Evolutionary conservation across 2,113 vertebrate genomes (phyloP), one percentile per base, ranked within the genome.

Genomic region (Echinops telfairi): DNA sequence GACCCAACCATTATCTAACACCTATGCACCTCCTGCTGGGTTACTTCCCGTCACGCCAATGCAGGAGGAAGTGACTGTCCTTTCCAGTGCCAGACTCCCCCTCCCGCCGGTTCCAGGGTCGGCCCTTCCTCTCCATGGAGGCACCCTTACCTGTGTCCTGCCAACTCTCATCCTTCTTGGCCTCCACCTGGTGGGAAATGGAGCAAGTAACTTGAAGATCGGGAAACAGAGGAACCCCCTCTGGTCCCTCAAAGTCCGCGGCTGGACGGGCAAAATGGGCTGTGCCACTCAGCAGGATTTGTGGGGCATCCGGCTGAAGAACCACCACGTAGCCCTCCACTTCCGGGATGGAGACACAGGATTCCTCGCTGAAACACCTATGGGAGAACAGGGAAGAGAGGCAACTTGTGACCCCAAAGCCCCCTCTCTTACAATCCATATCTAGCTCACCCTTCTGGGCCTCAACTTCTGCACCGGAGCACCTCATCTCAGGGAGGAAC

Each of bases 351-450:
- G 99, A 98, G 92, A 99, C 98, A 66, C 99, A 99, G 95, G 99
- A 99, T 96, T 99, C 99, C 96, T 99, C 99, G 12, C 98, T 99
- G 98, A 99, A 99, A 97, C 99, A 99, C 97, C 99, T 99, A 86
- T 1, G 70, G 12, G 40, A 87, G 40, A 96, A 91, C 12, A n/a
- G 22, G 3, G 82, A 78, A 88, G 78, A 87, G 75, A 87, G 82
- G 29, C 23, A 71, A 27, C 38, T n/a, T 66, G 25, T 73, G 53
- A 90, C 38, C 77, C 75, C 85, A 76, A 73, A 73, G 33, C 71
- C 71, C 20, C 33, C 8, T 73, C 17, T 33, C 19, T 73, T 36
- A 17, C 8, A n/a, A 40, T 76, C 73, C 40, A 43, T 25, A 81
- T n/a, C 83, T 79, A 17, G n/a, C 85, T 60, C 58, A 62, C 25